Evolutionary conservation across 2,113 vertebrate species (phyloP).

Genomic region (Anser cygnoides): DNA sequence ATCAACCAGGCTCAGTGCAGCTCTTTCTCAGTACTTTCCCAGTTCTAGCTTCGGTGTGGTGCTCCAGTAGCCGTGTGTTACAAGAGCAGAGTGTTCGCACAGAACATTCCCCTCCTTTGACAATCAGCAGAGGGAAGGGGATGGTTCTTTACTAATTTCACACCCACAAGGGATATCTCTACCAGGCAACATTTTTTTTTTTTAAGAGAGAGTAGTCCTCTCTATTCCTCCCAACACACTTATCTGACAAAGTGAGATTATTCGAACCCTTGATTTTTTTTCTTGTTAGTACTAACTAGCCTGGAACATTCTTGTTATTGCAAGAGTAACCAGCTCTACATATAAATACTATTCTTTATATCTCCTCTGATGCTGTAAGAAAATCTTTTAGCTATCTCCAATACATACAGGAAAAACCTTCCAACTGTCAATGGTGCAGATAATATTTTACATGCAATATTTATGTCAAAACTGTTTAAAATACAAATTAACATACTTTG

Average conservation of each 20-base stretch:
- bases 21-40: neutral
- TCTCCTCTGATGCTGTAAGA: neutral
- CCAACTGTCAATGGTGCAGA: neutral
- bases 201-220: no score
- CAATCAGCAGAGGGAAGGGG: rapidly evolving
- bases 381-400: neutral
- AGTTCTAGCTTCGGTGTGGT: neutral
- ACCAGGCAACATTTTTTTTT: neutral
- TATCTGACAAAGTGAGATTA: neutral
- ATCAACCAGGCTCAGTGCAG: neutral
- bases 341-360: neutral
- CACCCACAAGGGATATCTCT: neutral
- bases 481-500: neutral
- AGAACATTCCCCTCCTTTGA: neutral
- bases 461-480: neutral
- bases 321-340: neutral
- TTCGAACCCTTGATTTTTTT: neutral
- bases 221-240: neutral
- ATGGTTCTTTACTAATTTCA: neutral
- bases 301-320: neutral
- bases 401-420: neutral
- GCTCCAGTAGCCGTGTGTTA: neutral
- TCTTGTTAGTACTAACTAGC: neutral
- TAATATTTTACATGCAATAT: neutral
- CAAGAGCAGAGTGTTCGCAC: neutral